Evolutionary conservation across 1,140 invertebrate genomes (phyloP).

Genomic region (Papilio glaucus): DNA sequence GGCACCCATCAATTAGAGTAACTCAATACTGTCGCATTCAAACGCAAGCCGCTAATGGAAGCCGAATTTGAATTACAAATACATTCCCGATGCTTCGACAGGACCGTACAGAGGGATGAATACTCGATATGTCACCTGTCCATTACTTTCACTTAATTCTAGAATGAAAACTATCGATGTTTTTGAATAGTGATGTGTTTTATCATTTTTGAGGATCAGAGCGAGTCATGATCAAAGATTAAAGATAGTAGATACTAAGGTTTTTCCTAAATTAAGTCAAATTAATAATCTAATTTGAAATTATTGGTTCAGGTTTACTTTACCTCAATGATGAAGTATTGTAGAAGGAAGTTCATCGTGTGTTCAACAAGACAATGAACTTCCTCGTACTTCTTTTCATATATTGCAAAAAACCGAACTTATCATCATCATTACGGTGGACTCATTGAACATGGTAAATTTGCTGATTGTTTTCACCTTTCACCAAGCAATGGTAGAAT

Average conservation of each 20-base stretch:
- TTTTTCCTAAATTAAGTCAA: not conserved
- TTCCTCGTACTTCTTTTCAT: too few species aligned
- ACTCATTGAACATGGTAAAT: too few species aligned
- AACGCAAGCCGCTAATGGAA: slow-evolving; percentile 81
- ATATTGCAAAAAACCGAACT: too few species aligned
- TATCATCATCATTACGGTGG: too few species aligned
- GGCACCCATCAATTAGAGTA: slow-evolving; percentile 80
- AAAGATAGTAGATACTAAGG: not conserved
- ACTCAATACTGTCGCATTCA: slow-evolving; percentile 82
- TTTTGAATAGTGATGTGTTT: not conserved
- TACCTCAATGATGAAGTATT: too few species aligned
- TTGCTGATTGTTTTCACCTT: too few species aligned
- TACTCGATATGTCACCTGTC: slow-evolving; percentile 11
- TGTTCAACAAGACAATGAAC: too few species aligned
- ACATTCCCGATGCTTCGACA: slow-evolving; percentile 62
- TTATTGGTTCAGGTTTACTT: too few species aligned
- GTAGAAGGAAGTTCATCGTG: too few species aligned
- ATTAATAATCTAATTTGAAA: too few species aligned
- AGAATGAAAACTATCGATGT: not conserved
- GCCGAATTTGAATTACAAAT: slow-evolving; percentile 80
- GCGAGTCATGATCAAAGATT: too few species aligned
- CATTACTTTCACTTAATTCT: not conserved
- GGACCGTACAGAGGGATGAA: slow-evolving; percentile 41
- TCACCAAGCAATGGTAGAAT: too few species aligned
- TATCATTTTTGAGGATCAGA: not conserved